Percentiles rank a stretch among this genome's conserved stretches.
These are phyloP conservation scores for Diloba caeruleocephala DNA, from an alignment of 2,888 invertebrate species.

Conservation along the genomic window DNA sequence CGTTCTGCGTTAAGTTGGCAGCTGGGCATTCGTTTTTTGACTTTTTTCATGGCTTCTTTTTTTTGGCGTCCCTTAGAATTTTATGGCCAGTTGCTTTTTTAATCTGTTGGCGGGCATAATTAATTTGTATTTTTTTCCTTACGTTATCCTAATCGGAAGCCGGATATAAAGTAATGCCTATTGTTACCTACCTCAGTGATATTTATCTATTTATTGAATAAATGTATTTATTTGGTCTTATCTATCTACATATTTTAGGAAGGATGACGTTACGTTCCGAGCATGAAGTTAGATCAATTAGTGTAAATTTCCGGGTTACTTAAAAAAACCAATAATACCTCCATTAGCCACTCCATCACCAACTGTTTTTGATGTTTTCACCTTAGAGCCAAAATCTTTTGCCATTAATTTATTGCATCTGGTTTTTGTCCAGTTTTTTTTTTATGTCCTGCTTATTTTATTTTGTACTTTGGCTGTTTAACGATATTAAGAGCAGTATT, in stretches of 20 bases:
- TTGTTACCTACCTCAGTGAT: slow-evolving; percentile 45
- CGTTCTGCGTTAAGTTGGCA: slow-evolving; percentile 79
- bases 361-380: too few species aligned
- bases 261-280: too few species aligned
- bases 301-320: too few species aligned
- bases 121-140: slow-evolving; percentile 43
- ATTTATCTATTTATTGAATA: slow-evolving; percentile 46
- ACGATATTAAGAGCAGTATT: too few species aligned
- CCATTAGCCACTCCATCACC: too few species aligned
- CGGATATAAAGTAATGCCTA: slow-evolving; percentile 49
- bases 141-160: slow-evolving; percentile 44
- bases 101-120: slow-evolving; percentile 69
- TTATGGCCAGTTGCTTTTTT: slow-evolving; percentile 83
- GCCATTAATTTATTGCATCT: too few species aligned
- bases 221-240: slow-evolving; percentile 27
- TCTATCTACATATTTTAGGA: background rate
- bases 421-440: too few species aligned
- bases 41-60: slow-evolving; percentile 72
- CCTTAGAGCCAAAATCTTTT: too few species aligned
- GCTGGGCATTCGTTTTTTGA: slow-evolving; percentile 83
- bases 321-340: too few species aligned
- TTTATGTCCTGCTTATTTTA: too few species aligned
- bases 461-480: too few species aligned
- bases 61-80: slow-evolving; percentile 80
- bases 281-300: too few species aligned